Conservation (phyloP, 2,113 vertebrate species). For the Microcebus jonahi region DNA sequence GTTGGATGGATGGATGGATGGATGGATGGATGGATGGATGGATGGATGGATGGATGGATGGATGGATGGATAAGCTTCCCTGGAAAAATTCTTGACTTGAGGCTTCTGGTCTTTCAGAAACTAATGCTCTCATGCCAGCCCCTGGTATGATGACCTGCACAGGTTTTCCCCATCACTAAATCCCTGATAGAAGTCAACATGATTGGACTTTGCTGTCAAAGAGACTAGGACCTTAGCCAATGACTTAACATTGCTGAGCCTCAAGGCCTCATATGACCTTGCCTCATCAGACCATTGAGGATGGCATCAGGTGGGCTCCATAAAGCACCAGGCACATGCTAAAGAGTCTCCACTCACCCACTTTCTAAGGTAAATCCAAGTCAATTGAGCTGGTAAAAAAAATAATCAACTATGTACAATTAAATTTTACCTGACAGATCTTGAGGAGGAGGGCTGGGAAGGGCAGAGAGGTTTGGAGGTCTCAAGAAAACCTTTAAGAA, state of each 20-base stretch:
- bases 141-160: neutral
- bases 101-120: neutral
- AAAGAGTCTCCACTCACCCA: neutral
- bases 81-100: neutral
- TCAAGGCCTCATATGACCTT: neutral
- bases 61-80: neutral
- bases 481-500: neutral
- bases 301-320: neutral
- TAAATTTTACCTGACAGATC: neutral
- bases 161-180: neutral
- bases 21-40: neutral
- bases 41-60: neutral
- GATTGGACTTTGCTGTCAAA: neutral
- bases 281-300: neutral
- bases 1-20: neutral
- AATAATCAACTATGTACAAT: neutral
- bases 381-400: neutral
- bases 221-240: neutral
- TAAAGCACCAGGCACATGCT: neutral
- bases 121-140: neutral
- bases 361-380: slow-evolving; percentile 11
- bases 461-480: neutral
- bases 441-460: neutral
- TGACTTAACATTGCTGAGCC: neutral
- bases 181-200: neutral